Conservation (phyloP, 2,888 invertebrate species). For the Nomada goodeniana region DNA sequence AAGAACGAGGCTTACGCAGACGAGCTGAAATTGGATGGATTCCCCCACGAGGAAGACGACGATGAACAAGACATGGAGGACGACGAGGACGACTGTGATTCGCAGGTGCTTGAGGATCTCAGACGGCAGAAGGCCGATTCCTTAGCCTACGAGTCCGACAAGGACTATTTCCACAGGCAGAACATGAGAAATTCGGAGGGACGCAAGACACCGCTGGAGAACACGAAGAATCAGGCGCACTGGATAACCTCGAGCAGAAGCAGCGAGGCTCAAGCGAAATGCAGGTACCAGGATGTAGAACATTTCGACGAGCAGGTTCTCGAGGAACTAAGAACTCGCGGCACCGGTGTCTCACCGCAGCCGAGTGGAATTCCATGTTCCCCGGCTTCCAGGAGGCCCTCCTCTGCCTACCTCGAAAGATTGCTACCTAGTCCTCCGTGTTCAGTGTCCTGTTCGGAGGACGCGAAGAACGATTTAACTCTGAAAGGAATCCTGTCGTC, state of each 20-base stretch:
- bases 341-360: slow-evolving; percentile 87
- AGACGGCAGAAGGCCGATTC: slow-evolving; percentile 65
- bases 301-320: slow-evolving; percentile 86
- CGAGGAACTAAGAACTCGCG: slow-evolving; percentile 87
- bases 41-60: slow-evolving; percentile 61
- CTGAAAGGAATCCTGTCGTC: slow-evolving; percentile 74
- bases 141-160: slow-evolving; percentile 56
- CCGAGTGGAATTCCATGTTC: slow-evolving; percentile 88
- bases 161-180: slow-evolving; percentile 40
- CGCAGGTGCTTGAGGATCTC: slow-evolving; percentile 75
- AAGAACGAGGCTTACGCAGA: slow-evolving; percentile 55
- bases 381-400: slow-evolving; percentile 72
- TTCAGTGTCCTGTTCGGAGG: slow-evolving; percentile 90
- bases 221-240: slow-evolving; percentile 50
- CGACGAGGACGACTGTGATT: slow-evolving; percentile 74
- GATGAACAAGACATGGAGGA: slow-evolving; percentile 63
- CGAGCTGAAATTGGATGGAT: slow-evolving; percentile 54
- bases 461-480: slow-evolving; percentile 86
- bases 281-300: slow-evolving; percentile 78
- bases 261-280: slow-evolving; percentile 77
- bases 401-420: slow-evolving; percentile 86
- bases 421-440: slow-evolving; percentile 88
- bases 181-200: slow-evolving; percentile 40
- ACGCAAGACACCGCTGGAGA: slow-evolving; percentile 48
- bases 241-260: slow-evolving; percentile 65